Percentiles rank a stretch among this genome's conserved stretches.
phyloP scores from a whole-genome alignment of 2,888 invertebrate species.

The Lysandra coridon region DNA sequence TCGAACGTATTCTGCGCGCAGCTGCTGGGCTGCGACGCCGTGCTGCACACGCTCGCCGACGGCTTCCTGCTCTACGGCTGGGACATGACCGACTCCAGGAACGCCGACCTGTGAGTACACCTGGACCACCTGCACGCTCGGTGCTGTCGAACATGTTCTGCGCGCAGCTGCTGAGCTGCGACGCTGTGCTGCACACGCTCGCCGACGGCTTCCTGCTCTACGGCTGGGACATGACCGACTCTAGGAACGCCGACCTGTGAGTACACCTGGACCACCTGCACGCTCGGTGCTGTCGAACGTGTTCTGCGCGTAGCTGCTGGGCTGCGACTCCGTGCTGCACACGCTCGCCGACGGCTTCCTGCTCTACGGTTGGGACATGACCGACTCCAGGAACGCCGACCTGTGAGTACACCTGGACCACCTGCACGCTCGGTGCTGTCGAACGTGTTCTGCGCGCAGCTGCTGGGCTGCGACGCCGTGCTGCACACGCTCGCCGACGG shows the following conservation, averaged over 20 bases:
- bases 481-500: too few relatives aligned
- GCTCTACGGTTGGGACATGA: too few relatives aligned
- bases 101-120: constrained; percentile 85
- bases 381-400: too few relatives aligned
- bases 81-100: constrained; percentile 95
- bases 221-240: too few relatives aligned
- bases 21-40: constrained; percentile 93
- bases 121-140: constrained; percentile 76
- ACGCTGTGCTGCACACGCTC: constrained; percentile 93
- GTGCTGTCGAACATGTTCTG: constrained; percentile 93
- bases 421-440: too few relatives aligned
- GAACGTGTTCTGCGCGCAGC: too few relatives aligned
- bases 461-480: too few relatives aligned
- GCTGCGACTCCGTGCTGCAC: constrained; percentile 94
- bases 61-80: constrained; percentile 98
- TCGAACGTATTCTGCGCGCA: constrained; percentile 99
- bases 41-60: constrained; percentile 92
- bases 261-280: too few relatives aligned
- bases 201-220: constrained; percentile 86
- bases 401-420: too few relatives aligned
- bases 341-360: constrained; percentile 92
- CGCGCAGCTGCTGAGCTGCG: constrained; percentile 94
- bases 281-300: constrained; percentile 91
- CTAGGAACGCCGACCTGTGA: too few relatives aligned
- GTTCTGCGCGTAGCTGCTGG: constrained; percentile 69